phyloP scores from a whole-genome alignment of 2,113 vertebrate genomes.

The Pelusios castaneus region DNA sequence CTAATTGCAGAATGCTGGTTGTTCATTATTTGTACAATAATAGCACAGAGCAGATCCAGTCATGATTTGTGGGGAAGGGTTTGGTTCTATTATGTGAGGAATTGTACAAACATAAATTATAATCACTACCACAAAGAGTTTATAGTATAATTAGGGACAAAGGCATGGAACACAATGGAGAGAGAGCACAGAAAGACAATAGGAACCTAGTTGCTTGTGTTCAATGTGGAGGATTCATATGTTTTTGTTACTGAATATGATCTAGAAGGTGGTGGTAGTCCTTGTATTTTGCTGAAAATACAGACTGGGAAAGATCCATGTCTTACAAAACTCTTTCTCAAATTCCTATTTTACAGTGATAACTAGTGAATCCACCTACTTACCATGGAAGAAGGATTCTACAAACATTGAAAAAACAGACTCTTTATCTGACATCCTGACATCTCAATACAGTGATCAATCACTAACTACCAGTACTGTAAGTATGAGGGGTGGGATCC shows the following conservation, averaged over 20 bases:
- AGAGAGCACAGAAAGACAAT: neutral
- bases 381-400: neutral
- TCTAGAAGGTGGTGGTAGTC: neutral
- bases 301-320: neutral
- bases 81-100: neutral
- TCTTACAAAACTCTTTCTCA: accelerated
- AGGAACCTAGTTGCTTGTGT: neutral
- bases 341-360: neutral
- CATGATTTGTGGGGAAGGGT: neutral
- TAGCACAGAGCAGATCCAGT: neutral
- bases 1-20: neutral
- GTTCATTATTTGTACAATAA: neutral
- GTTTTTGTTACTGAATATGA: neutral
- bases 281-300: neutral
- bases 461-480: neutral
- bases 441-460: neutral
- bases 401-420: accelerated
- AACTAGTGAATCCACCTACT: accelerated
- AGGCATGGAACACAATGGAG: accelerated
- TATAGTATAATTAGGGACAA: neutral
- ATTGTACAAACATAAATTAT: neutral
- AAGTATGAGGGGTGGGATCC: neutral
- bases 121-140: neutral
- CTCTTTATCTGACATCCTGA: neutral
- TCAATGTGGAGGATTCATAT: neutral